phyloP scores from a whole-genome alignment of 2,888 invertebrate species.

The Drosophila antonietae region DNA sequence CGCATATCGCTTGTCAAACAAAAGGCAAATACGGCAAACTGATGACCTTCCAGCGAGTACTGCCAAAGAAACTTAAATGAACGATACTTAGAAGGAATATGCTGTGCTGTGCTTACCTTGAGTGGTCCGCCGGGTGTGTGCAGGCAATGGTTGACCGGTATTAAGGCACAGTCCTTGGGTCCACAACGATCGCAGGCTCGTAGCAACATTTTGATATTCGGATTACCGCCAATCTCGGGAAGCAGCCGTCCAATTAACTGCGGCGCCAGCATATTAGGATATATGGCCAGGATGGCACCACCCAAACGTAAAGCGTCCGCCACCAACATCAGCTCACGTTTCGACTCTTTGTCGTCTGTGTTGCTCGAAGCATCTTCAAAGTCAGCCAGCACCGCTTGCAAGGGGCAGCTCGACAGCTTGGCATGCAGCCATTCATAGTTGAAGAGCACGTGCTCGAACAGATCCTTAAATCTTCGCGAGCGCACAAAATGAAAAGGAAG shows the following conservation, averaged over 20 bases:
- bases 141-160: constrained; percentile 97
- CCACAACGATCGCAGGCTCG: constrained; percentile 96
- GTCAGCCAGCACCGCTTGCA: constrained; percentile 97
- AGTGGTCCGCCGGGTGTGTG: constrained; percentile 99
- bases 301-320: constrained; percentile 97
- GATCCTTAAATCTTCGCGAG: constrained; percentile 94
- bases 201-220: constrained; percentile 93
- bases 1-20: constrained; percentile 95
- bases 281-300: constrained; percentile 95
- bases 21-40: constrained; percentile 98
- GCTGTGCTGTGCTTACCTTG: constrained; percentile 87
- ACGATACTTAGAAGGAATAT: background rate
- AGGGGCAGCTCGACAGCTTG: constrained; percentile 96
- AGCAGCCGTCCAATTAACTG: constrained; percentile 96
- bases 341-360: constrained; percentile 92
- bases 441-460: constrained; percentile 96
- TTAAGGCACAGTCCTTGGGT: constrained; percentile 93
- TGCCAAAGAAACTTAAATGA: constrained; percentile 84
- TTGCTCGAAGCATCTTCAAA: constrained; percentile 96
- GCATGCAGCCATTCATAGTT: constrained; percentile 99
- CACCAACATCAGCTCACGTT: constrained; percentile 92
- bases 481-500: constrained; percentile 97
- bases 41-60: constrained; percentile 99
- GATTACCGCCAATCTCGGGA: constrained; percentile 94
- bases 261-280: constrained; percentile 98